Conservation (phyloP, 2,888 invertebrate species). For the Phortica magna region DNA sequence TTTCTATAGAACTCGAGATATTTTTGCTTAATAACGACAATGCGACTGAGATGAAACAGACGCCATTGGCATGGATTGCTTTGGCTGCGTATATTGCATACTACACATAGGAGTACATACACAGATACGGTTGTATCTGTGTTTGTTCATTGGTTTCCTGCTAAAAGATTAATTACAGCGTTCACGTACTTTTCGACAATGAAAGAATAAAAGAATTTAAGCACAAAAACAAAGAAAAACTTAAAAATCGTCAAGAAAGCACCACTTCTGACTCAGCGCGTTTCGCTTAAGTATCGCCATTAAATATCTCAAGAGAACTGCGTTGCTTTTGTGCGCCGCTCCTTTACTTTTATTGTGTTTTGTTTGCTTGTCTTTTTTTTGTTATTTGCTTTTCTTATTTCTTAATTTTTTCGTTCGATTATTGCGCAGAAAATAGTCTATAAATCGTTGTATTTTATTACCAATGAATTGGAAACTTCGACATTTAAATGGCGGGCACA, state of each 20-base stretch:
- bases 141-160: neutral
- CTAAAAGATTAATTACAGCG: conserved; percentile 59
- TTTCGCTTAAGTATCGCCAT: conserved; percentile 6
- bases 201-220: conserved; percentile 34
- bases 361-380: conserved; percentile 20
- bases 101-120: neutral
- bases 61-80: conserved; percentile 47
- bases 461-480: conserved; percentile 62
- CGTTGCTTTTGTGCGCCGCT: conserved; percentile 16
- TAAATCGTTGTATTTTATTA: conserved; percentile 74
- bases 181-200: conserved; percentile 50
- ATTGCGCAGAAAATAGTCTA: conserved; percentile 70
- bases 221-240: conserved; percentile 39
- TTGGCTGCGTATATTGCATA: conserved; percentile 24
- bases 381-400: conserved; percentile 51
- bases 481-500: conserved; percentile 69
- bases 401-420: conserved; percentile 63
- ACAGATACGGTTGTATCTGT: neutral
- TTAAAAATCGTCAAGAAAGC: neutral
- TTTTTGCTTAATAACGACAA: conserved; percentile 61
- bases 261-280: conserved; percentile 27
- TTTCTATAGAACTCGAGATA: conserved; percentile 12
- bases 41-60: conserved; percentile 73
- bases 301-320: neutral
- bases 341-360: conserved; percentile 28